Base-by-base conservation (phyloP, 2,113 vertebrate genomes). In the Seriola dumerili region DNA sequence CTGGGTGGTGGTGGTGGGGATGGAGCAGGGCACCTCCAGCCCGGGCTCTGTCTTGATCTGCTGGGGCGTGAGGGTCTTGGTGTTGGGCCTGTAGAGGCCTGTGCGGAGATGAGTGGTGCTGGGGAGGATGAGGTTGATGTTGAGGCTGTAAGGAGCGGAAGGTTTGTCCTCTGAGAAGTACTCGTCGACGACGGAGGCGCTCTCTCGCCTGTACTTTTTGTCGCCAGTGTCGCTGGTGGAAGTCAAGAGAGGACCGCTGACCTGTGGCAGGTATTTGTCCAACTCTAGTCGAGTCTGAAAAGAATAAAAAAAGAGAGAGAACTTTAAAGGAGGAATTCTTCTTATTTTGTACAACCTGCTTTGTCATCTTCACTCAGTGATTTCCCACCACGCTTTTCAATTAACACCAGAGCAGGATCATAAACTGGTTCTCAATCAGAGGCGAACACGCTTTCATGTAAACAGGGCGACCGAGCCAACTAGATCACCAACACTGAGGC, bases 91-190 rank as follows among this genome's bases (percentile, higher is more conserved):
- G 89, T 96, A 98, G 34, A 98, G 95, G 54, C 97, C 97, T 0
- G 96, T 97, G 91, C 97, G 96, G 17, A 97, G 94, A 88, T 98
- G 96, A 0, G 95, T 95, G 8, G 96, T 97, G 90, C 95, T 96
- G 2, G 96, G 97, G 9, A 98, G 95, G 81, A 98, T 97, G 40
- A 98, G 78, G 1, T 98, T 98, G 93, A 98, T 97, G 94, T 98
- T 98, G n/a, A 98, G 94, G 32, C 97, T 98, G 94, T 97, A 98
- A 0, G 97, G 97, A 0, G 95, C 3, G 0, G 1, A 0, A 0
- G 94, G 91, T 72, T 97, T 97, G 74, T 98, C 97, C 0, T 95
- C 94, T 0, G 97, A 96, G 89, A 98, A 98, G 88, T 95, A 98
- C 89, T 98, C 97, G 0, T 98, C 97, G 46, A 97, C 97, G 69